Conservation (phyloP, 2,113 vertebrate species). For the Machaerirhynchus nigripectus region DNA sequence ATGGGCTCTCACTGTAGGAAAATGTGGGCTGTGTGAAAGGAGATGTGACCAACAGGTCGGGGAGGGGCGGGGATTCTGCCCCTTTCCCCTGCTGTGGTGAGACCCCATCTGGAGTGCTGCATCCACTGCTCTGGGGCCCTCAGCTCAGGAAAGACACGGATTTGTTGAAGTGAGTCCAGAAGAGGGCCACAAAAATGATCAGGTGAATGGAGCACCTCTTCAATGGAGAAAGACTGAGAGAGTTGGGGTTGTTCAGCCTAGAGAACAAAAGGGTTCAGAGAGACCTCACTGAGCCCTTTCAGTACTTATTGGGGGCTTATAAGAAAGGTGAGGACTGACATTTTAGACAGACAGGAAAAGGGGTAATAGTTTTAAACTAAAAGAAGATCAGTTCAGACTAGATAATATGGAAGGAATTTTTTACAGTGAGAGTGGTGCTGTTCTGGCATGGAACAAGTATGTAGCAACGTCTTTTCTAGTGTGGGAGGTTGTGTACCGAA, state of each 20-base stretch:
- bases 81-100: neutral
- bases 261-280: neutral
- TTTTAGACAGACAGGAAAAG: neutral
- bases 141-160: neutral
- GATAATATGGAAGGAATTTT: neutral
- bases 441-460: neutral
- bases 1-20: neutral
- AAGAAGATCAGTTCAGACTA: neutral
- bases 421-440: neutral
- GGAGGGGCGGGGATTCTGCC: neutral
- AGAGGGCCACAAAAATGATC: neutral
- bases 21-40: neutral
- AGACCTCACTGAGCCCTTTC: rapidly evolving
- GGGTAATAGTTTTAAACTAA: neutral
- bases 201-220: neutral
- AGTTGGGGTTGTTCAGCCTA: neutral
- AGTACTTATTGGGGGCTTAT: neutral
- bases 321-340: neutral
- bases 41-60: neutral
- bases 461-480: neutral
- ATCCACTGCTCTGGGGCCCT: neutral
- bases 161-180: neutral
- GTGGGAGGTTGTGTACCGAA: neutral
- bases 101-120: neutral
- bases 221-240: neutral